These are phyloP conservation scores for Cuculus canorus DNA, from an alignment of 2,797 vertebrate genomes.

Conservation along the genomic window DNA sequence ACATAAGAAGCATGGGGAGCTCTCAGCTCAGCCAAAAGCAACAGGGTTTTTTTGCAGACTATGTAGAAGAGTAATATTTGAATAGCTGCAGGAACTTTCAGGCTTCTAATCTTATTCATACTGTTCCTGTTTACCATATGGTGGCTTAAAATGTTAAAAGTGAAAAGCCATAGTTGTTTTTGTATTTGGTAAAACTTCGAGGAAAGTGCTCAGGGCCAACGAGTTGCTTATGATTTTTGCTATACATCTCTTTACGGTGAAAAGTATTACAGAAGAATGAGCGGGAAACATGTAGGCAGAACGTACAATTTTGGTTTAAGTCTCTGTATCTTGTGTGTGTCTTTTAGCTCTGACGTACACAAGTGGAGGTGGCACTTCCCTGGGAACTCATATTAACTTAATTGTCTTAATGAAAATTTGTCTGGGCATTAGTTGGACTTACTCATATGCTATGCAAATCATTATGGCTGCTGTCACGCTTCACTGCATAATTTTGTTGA, in stretches of 20 bases:
- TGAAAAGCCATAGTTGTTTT: neutral
- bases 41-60: neutral
- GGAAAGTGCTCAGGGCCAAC: neutral
- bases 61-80: neutral
- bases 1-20: neutral
- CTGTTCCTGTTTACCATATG: neutral
- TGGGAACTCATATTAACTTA: neutral
- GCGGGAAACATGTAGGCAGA: neutral
- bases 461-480: neutral
- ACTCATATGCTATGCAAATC: neutral
- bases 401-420: neutral
- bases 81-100: conserved; percentile 36
- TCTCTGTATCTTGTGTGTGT: neutral
- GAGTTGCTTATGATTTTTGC: neutral
- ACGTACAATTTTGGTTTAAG: neutral
- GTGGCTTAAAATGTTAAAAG: neutral
- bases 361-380: neutral
- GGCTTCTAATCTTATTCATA: neutral
- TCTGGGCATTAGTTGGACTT: neutral
- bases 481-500: neutral
- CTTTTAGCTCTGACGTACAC: neutral
- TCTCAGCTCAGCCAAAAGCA: conserved; percentile 22
- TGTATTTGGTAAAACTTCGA: neutral
- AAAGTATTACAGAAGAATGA: neutral
- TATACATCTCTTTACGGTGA: neutral